Conservation (phyloP, 1,140 invertebrate genomes). For the Achroia grisella region DNA sequence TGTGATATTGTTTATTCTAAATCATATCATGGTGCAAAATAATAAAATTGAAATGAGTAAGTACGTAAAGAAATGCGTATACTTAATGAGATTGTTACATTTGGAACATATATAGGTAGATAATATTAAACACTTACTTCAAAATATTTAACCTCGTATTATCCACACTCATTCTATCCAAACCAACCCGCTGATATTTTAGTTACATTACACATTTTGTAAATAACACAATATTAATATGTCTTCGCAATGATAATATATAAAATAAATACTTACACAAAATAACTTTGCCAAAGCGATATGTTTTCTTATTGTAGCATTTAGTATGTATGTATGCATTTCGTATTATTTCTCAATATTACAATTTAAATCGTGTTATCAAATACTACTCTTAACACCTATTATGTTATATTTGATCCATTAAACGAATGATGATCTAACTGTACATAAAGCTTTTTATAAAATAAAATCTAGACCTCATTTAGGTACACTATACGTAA, state of each 20-base stretch:
- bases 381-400: constrained; percentile 66
- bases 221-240: constrained; percentile 13
- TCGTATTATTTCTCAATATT: constrained; percentile 36
- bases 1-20: too few species aligned
- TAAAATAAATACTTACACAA: constrained; percentile 31
- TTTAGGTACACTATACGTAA: constrained; percentile 44
- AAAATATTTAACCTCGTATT: too few species aligned
- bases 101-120: too few species aligned
- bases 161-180: constrained; percentile 2
- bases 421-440: constrained; percentile 56
- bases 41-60: too few species aligned
- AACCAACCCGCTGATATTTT: constrained; percentile 4
- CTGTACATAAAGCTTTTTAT: constrained; percentile 68
- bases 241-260: constrained; percentile 19
- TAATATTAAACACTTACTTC: too few species aligned
- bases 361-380: constrained; percentile 53
- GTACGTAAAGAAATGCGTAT: too few species aligned
- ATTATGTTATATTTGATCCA: constrained; percentile 49
- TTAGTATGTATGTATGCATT: constrained; percentile 42
- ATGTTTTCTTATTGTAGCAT: constrained; percentile 69
- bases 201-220: constrained; percentile 9
- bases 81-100: too few species aligned
- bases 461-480: constrained; percentile 64
- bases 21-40: too few species aligned
- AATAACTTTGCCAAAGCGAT: constrained; percentile 61